phyloP scores from a whole-genome alignment of 2,113 vertebrate genomes.

The Nettapus auritus region DNA sequence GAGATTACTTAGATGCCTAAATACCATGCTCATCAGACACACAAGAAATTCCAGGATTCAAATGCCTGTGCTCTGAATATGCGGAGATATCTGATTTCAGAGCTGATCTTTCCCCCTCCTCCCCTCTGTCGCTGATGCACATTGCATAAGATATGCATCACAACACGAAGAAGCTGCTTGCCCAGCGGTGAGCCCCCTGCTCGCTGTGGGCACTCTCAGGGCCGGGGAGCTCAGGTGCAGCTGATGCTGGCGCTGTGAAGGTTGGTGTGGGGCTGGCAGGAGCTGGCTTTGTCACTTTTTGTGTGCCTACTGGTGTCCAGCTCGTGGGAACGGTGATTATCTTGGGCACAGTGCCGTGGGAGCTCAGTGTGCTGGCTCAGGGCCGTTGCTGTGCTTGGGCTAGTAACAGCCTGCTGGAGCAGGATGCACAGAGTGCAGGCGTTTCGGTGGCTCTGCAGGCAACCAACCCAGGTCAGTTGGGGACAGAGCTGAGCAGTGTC shows the following conservation, averaged over 20 bases:
- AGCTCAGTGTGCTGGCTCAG: fast-evolving
- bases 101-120: too few species aligned
- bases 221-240: background rate
- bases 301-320: fast-evolving
- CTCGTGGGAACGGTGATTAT: background rate
- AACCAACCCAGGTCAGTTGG: background rate
- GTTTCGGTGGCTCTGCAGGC: fast-evolving
- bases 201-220: background rate
- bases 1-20: background rate
- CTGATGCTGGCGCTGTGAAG: background rate
- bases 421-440: fast-evolving
- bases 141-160: fast-evolving
- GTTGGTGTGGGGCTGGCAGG: fast-evolving
- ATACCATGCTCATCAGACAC: fast-evolving
- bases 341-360: fast-evolving
- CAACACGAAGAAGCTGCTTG: background rate
- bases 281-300: fast-evolving
- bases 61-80: fast-evolving
- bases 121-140: fast-evolving
- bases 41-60: background rate
- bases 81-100: background rate
- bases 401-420: fast-evolving
- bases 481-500: background rate
- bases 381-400: fast-evolving
- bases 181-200: fast-evolving